Conservation (phyloP, 2,797 vertebrate species). For the Phalanger gymnotis region DNA sequence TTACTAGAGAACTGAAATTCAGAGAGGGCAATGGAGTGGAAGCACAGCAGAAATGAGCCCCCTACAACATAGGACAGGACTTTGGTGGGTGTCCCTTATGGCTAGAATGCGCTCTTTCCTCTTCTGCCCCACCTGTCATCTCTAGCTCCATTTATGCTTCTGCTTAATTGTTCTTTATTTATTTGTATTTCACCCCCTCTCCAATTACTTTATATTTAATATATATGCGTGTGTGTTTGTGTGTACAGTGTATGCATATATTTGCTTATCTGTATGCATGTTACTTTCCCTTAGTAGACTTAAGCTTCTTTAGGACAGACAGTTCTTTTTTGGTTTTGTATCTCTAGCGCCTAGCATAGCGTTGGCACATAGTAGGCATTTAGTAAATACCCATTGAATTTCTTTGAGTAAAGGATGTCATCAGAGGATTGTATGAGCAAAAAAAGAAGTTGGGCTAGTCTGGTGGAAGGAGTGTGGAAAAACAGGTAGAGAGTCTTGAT, state of each 20-base stretch:
- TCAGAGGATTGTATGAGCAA: background rate
- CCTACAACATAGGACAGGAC: background rate
- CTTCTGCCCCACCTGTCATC: background rate
- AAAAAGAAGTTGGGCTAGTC: background rate
- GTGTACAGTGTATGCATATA: background rate
- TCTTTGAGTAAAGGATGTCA: background rate
- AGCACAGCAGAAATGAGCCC: background rate
- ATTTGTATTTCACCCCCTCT: background rate
- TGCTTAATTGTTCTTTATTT: background rate
- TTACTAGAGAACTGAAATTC: background rate
- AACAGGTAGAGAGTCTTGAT: background rate
- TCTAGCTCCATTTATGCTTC: background rate
- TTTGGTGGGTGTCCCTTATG: background rate
- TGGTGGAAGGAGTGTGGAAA: background rate
- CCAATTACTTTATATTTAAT: background rate
- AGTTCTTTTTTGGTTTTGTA: background rate
- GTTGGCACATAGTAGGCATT: background rate
- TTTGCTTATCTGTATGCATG: background rate
- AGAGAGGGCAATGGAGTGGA: background rate
- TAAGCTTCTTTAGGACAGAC: background rate
- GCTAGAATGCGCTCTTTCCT: background rate
- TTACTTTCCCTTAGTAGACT: background rate
- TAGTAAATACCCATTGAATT: background rate
- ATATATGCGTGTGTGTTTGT: background rate
- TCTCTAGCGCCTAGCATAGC: background rate